Conservation (phyloP, 1,140 invertebrate genomes). For the Drosophila carrolli region DNA sequence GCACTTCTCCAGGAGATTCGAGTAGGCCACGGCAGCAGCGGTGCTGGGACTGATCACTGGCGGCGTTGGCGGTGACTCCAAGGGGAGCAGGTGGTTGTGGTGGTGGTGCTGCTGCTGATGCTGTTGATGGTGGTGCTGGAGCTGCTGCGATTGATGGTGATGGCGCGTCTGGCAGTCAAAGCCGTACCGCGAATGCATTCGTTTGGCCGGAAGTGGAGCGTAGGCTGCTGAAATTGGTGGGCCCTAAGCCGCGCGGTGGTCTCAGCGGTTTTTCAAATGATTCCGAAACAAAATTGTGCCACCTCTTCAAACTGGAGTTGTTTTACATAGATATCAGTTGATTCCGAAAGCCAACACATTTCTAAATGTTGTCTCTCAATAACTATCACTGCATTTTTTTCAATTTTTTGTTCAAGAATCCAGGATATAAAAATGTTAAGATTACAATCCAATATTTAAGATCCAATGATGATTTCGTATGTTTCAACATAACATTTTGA, state of each 20-base stretch:
- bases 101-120: slow-evolving; percentile 48
- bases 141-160: slow-evolving; percentile 59
- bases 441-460: too few species aligned
- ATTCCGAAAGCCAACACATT: slow-evolving; percentile 3
- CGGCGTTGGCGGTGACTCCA: slow-evolving; percentile 43
- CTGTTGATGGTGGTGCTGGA: slow-evolving; percentile 36
- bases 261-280: slow-evolving; percentile 1
- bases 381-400: too few species aligned
- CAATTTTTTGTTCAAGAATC: background rate
- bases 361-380: background rate
- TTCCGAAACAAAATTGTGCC: background rate
- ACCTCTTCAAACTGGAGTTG: background rate
- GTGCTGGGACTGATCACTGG: slow-evolving; percentile 28
- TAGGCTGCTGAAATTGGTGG: slow-evolving; percentile 14
- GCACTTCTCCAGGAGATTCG: slow-evolving; percentile 77
- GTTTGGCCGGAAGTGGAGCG: slow-evolving; percentile 56
- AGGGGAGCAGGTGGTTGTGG: slow-evolving; percentile 29
- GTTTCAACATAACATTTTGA: too few species aligned
- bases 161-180: slow-evolving; percentile 79
- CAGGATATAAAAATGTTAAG: background rate
- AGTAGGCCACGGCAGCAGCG: slow-evolving; percentile 49
- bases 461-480: too few species aligned
- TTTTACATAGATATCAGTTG: background rate
- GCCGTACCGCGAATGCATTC: slow-evolving; percentile 83
- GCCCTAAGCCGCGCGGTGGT: background rate